Percentiles rank a stretch among this genome's conserved stretches.
phyloP scores from a whole-genome alignment of 2,888 invertebrate genomes.

The Entomobrya proxima region DNA sequence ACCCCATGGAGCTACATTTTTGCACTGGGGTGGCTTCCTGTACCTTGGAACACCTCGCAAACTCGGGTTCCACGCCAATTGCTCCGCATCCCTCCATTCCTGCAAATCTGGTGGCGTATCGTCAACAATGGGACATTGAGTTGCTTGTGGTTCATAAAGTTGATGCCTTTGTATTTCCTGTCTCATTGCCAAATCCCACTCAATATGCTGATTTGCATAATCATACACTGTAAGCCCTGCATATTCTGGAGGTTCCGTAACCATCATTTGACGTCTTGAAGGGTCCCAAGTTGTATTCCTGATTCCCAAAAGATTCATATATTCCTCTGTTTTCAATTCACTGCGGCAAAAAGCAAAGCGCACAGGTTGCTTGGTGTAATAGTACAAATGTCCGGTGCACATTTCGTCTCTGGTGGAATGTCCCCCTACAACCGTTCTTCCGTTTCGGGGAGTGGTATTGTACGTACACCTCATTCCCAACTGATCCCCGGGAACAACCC shows the following conservation, averaged over 20 bases:
- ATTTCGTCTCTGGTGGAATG: constrained; percentile 14
- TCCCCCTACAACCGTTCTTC: constrained; percentile 10
- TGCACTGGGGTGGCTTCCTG: constrained; percentile 1
- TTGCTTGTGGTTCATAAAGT: not conserved
- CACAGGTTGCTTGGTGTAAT: not conserved
- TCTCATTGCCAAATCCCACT: constrained; percentile 1
- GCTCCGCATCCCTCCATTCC: not conserved
- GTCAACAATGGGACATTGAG: constrained; percentile 29
- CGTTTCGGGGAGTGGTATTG: not conserved
- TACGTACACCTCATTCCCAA: constrained; percentile 52
- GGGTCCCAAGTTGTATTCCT: constrained; percentile 41
- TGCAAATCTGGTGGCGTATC: not conserved
- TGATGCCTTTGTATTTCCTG: constrained; percentile 13
- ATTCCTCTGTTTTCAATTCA: not conserved
- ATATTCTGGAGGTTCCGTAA: constrained; percentile 1
- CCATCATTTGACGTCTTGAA: not conserved
- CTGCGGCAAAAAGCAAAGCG: not conserved
- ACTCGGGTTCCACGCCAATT: not conserved
- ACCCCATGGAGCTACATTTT: not conserved
- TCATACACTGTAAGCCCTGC: constrained; percentile 21
- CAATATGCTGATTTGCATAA: constrained; percentile 11
- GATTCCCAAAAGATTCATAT: constrained; percentile 22
- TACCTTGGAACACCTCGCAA: constrained; percentile 2
- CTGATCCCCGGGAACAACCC: constrained; percentile 56
- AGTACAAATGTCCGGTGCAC: constrained; percentile 21